Conservation (phyloP, 2,797 vertebrate genomes). For the Rhincodon typus region DNA sequence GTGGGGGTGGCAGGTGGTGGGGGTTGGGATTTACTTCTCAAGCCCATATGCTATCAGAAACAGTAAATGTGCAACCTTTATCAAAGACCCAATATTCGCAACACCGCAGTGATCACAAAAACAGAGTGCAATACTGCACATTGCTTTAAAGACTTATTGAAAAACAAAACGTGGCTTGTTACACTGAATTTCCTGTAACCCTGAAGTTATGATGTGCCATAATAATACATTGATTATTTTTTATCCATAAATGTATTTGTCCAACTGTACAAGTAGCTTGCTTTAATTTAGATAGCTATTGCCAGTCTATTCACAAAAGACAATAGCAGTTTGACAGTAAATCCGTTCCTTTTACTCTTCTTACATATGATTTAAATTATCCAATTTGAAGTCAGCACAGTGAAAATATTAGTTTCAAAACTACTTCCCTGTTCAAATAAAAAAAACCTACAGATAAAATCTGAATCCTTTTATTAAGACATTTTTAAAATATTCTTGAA, state of each 20-base stretch:
- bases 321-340: constrained; percentile 14
- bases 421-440: neutral
- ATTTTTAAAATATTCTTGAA: constrained; percentile 27
- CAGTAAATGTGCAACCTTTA: neutral
- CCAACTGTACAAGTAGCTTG: neutral
- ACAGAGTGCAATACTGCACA: neutral
- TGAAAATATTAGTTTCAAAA: neutral
- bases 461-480: constrained; percentile 25
- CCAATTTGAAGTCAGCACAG: constrained; percentile 27
- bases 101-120: neutral
- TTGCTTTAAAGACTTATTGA: neutral
- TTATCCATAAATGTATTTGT: neutral
- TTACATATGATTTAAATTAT: constrained; percentile 33
- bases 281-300: neutral
- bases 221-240: neutral
- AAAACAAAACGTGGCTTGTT: neutral
- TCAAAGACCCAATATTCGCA: neutral
- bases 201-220: neutral
- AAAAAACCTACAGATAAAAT: constrained; percentile 24
- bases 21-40: neutral
- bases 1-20: too few species aligned
- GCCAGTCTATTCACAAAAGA: constrained; percentile 20
- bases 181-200: neutral
- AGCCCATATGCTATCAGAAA: neutral
- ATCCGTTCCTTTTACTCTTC: neutral